These are phyloP conservation scores for Ectemnius continuus DNA, from an alignment of 2,888 invertebrate genomes.

Conservation along the genomic window DNA sequence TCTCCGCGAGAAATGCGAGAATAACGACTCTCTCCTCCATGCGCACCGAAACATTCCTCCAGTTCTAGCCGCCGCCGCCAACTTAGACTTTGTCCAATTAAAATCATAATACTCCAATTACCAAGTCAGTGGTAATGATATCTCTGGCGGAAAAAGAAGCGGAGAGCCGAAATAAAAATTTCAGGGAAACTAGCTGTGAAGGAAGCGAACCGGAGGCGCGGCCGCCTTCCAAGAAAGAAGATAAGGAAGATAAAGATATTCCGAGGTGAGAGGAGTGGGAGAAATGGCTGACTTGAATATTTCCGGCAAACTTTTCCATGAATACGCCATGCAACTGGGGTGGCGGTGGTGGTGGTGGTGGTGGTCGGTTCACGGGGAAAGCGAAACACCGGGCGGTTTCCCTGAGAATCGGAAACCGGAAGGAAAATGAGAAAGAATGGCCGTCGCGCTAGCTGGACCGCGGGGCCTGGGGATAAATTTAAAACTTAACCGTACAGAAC, in stretches of 20 bases:
- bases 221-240: constrained; percentile 14
- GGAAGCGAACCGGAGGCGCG: constrained; percentile 10
- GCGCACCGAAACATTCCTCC: no score
- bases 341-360: constrained; percentile 22
- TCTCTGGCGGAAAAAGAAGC: neutral
- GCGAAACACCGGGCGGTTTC: constrained; percentile 55
- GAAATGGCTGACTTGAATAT: constrained; percentile 63
- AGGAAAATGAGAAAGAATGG: constrained; percentile 32
- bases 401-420: constrained; percentile 40
- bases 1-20: no score
- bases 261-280: constrained; percentile 24
- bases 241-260: constrained; percentile 9
- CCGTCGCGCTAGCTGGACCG: constrained; percentile 19
- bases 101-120: no score
- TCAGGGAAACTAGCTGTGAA: constrained; percentile 3
- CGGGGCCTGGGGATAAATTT: constrained; percentile 30
- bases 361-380: constrained; percentile 28
- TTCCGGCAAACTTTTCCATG: constrained; percentile 65
- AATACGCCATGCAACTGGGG: constrained; percentile 60
- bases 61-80: no score
- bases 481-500: constrained; percentile 26
- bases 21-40: no score
- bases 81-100: no score
- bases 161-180: neutral
- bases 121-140: neutral